Evolutionary conservation across 35 echinoderm and acorn worm species (phyloP).

Genomic region (Lytechinus variegatus): DNA sequence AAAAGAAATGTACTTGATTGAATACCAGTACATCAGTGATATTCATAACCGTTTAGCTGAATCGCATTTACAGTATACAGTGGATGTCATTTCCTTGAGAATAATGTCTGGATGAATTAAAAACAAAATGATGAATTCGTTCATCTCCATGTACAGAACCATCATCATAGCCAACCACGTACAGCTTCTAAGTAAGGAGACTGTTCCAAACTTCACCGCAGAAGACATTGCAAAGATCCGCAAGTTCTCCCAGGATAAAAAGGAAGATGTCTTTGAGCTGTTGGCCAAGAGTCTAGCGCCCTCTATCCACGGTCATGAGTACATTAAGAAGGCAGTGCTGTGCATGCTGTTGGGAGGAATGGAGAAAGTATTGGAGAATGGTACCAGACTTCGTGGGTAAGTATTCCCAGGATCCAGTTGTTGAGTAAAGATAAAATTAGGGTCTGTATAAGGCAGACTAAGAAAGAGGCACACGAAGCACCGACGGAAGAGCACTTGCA

Average conservation of each 20-base stretch:
- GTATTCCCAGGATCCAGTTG: too few species aligned
- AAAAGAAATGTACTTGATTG: too few species aligned
- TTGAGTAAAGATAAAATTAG: too few species aligned
- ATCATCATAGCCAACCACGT: conserved; percentile 93
- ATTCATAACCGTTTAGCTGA: too few species aligned
- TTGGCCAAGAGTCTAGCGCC: conserved; percentile 87
- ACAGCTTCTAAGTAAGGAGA: conserved; percentile 88
- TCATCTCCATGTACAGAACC: conserved; percentile 60
- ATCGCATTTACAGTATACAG: too few species aligned
- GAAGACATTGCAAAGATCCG: conserved; percentile 87
- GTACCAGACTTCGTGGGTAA: conserved; percentile 93
- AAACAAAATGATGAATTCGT: background rate
- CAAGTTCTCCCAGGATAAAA: conserved; percentile 72
- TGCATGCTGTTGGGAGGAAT: conserved; percentile 95
- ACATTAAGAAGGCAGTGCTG: conserved; percentile 95
- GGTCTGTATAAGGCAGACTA: too few species aligned
- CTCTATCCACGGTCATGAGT: conserved; percentile 98
- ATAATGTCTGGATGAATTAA: too few species aligned
- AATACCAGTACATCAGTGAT: too few species aligned
- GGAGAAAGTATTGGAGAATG: conserved; percentile 94
- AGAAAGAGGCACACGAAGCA: too few species aligned
- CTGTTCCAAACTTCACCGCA: conserved; percentile 72
- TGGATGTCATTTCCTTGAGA: too few species aligned
- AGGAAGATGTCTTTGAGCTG: conserved; percentile 79
- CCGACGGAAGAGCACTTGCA: too few species aligned